Conservation (phyloP, 1,140 invertebrate species). For the Nephotettix cincticeps region DNA sequence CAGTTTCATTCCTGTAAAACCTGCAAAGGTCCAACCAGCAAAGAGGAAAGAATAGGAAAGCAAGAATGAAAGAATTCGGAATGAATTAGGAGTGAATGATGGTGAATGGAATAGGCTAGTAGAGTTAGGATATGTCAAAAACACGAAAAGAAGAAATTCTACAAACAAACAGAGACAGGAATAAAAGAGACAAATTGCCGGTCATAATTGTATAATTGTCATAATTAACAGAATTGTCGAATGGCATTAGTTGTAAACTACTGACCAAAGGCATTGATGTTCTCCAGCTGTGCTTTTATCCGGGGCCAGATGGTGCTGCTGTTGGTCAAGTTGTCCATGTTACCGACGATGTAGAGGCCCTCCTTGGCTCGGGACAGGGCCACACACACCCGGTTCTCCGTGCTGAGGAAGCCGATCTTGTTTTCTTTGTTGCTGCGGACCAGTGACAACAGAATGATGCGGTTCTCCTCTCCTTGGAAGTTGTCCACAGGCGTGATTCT, state of each 20-base stretch:
- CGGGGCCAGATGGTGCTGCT: constrained; percentile 29
- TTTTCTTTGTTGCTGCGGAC: constrained; percentile 69
- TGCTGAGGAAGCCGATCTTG: constrained; percentile 72
- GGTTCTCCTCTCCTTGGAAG: constrained; percentile 83
- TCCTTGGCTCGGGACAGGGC: constrained; percentile 78
- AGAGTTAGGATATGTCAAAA: too few species aligned
- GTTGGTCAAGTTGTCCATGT: constrained; percentile 51
- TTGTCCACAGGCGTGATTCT: constrained; percentile 74
- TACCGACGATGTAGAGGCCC: constrained; percentile 65
- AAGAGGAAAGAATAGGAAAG: too few species aligned
- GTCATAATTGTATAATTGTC: too few species aligned
- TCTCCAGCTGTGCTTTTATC: constrained; percentile 15
- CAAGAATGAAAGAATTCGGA: too few species aligned
- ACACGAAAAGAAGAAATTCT: too few species aligned
- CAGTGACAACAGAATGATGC: constrained; percentile 80
- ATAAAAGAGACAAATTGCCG: too few species aligned
- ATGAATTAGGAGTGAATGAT: too few species aligned
- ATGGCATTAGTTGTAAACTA: neutral
- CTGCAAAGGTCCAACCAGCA: too few species aligned
- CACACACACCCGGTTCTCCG: constrained; percentile 78
- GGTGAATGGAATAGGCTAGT: too few species aligned
- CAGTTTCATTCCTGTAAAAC: too few species aligned
- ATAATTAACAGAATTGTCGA: too few species aligned
- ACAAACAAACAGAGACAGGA: too few species aligned
- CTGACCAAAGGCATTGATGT: neutral